Conservation (phyloP, 2,888 invertebrate species). For the Aspidapion aeneum region DNA sequence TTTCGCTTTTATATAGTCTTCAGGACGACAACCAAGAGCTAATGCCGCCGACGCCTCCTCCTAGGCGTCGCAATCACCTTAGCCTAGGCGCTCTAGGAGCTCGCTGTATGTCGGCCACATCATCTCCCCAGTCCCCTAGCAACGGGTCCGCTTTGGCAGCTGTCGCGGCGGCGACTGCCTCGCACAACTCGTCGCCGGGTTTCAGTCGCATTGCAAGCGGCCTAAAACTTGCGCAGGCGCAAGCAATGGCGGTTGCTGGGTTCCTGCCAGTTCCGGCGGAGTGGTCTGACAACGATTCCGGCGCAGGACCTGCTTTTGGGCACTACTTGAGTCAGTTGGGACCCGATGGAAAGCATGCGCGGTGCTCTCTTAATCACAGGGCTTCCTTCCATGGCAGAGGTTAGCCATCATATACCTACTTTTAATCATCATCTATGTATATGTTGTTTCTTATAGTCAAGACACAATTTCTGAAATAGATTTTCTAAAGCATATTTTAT, state of each 20-base stretch:
- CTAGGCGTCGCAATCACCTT: constrained; percentile 51
- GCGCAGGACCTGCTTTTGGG: constrained; percentile 22
- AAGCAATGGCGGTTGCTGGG: constrained; percentile 69
- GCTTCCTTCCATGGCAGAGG: constrained; percentile 66
- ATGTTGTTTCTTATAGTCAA: no score
- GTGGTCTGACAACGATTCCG: constrained; percentile 25
- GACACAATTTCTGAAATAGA: no score
- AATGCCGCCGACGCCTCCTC: constrained; percentile 59
- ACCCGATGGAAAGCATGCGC: constrained; percentile 44
- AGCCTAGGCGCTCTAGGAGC: constrained; percentile 41
- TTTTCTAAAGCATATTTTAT: no score
- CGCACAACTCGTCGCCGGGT: constrained; percentile 46
- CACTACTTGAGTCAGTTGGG: constrained; percentile 22
- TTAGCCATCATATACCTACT: constrained; percentile 46
- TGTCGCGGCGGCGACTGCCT: constrained; percentile 41
- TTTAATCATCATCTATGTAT: no score
- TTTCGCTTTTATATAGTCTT: no score
- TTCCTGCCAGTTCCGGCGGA: constrained; percentile 53
- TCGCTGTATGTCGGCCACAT: constrained; percentile 36
- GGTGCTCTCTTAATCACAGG: constrained; percentile 53
- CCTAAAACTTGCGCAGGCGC: constrained; percentile 65
- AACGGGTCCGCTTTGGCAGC: constrained; percentile 34
- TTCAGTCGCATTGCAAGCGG: constrained; percentile 64
- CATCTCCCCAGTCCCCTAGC: constrained; percentile 42
- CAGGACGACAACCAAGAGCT: constrained; percentile 60